Evolutionary conservation across 2,888 invertebrate species (phyloP).

Genomic region (Acanthosepion pharaonis): DNA sequence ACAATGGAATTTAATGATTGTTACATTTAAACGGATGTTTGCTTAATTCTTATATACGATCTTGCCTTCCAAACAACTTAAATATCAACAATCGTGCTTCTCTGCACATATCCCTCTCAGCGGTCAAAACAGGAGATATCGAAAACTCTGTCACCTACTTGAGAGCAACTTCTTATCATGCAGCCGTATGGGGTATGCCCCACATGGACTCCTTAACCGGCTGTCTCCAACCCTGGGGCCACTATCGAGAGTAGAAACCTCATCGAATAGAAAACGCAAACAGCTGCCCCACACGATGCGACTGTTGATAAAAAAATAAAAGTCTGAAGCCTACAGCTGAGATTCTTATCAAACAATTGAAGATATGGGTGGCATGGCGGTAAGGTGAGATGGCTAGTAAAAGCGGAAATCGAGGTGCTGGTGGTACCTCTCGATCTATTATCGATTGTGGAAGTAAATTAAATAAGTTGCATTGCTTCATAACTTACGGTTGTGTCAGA

Average conservation of each 20-base stretch:
- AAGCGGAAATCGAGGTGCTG: too few species aligned
- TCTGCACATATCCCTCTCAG: neutral
- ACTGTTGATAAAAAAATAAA: neutral
- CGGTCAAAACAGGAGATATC: neutral
- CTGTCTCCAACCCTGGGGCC: neutral
- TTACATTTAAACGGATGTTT: too few species aligned
- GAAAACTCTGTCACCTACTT: slow-evolving; percentile 9
- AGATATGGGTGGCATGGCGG: too few species aligned
- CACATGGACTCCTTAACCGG: neutral
- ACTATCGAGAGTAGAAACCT: neutral
- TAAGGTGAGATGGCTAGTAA: too few species aligned
- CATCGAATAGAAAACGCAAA: neutral
- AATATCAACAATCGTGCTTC: neutral
- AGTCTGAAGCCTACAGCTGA: too few species aligned
- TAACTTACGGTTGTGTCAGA: too few species aligned
- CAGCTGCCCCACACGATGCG: neutral
- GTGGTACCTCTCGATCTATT: too few species aligned
- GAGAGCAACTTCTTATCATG: neutral
- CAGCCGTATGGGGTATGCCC: slow-evolving; percentile 33
- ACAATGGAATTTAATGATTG: too few species aligned
- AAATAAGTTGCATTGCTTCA: too few species aligned
- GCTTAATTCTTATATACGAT: too few species aligned
- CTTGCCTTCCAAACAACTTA: neutral
- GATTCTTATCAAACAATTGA: too few species aligned
- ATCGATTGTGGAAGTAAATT: too few species aligned